These are phyloP conservation scores for Cheilosia urbana DNA, from an alignment of 2,888 invertebrate genomes.

Conservation along the genomic window DNA sequence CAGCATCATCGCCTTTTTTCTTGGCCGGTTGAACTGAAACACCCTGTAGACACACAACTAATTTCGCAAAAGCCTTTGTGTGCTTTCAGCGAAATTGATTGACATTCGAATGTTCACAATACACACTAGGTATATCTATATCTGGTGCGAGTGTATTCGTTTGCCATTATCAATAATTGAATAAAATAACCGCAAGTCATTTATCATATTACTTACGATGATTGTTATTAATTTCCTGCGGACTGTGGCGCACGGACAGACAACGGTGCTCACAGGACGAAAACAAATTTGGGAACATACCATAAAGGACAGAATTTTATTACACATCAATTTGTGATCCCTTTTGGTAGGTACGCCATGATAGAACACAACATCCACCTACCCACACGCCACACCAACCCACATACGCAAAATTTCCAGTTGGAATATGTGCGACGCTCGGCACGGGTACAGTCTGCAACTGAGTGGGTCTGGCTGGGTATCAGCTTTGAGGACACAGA, in stretches of 20 bases:
- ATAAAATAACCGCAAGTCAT: slow-evolving; percentile 51
- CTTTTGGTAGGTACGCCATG: slow-evolving; percentile 39
- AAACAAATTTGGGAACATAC: slow-evolving; percentile 49
- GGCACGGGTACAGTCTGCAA: slow-evolving; percentile 2
- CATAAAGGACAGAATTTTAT: slow-evolving; percentile 66
- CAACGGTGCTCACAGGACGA: slow-evolving; percentile 17
- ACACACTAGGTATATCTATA: background rate
- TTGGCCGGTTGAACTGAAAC: too few relatives aligned
- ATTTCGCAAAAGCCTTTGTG: background rate
- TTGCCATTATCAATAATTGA: slow-evolving; percentile 17
- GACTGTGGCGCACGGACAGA: slow-evolving; percentile 26
- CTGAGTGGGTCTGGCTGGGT: slow-evolving; percentile 22
- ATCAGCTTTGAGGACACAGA: slow-evolving; percentile 55
- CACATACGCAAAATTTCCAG: slow-evolving; percentile 24
- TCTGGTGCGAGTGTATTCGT: background rate
- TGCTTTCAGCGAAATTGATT: background rate
- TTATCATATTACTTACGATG: slow-evolving; percentile 36
- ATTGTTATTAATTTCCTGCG: slow-evolving; percentile 60
- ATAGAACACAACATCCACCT: slow-evolving; percentile 26
- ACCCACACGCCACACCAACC: too few relatives aligned
- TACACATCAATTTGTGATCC: slow-evolving; percentile 72
- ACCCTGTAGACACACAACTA: background rate
- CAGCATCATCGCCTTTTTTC: too few relatives aligned
- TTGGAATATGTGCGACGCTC: background rate
- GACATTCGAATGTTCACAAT: background rate